phyloP scores from a whole-genome alignment of 2,888 invertebrate species.

The Vesta saturnalis region DNA sequence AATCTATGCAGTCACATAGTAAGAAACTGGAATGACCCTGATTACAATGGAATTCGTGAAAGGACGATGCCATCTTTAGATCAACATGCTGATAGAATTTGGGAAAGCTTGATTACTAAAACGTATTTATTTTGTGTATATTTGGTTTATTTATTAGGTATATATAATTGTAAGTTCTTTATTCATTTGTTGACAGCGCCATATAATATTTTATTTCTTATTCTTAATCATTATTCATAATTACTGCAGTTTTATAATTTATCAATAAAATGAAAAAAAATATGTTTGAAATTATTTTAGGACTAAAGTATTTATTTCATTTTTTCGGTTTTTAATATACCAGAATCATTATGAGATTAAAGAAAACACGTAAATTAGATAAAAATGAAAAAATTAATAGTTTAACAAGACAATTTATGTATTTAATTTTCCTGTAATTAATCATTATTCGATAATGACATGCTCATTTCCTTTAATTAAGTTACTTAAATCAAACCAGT shows the following conservation, averaged over 20 bases:
- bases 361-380: too few relatives aligned
- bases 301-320: neutral
- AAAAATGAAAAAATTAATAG: too few relatives aligned
- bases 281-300: neutral
- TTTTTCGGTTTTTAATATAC: neutral
- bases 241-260: too few relatives aligned
- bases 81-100: neutral
- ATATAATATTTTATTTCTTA: neutral
- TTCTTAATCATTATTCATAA: too few relatives aligned
- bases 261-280: too few relatives aligned
- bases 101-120: neutral
- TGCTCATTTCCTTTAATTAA: too few relatives aligned
- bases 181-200: neutral
- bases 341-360: too few relatives aligned
- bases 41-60: neutral
- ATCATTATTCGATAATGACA: too few relatives aligned
- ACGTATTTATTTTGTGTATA: neutral
- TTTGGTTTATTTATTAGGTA: neutral
- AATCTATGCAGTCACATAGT: neutral
- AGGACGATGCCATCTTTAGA: neutral
- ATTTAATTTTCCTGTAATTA: too few relatives aligned
- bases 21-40: neutral
- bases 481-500: too few relatives aligned
- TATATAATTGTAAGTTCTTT: neutral
- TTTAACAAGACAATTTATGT: too few relatives aligned